Evolutionary conservation across 1,140 invertebrate genomes (phyloP).

Genomic region (Pogonognathellus flavescens): DNA sequence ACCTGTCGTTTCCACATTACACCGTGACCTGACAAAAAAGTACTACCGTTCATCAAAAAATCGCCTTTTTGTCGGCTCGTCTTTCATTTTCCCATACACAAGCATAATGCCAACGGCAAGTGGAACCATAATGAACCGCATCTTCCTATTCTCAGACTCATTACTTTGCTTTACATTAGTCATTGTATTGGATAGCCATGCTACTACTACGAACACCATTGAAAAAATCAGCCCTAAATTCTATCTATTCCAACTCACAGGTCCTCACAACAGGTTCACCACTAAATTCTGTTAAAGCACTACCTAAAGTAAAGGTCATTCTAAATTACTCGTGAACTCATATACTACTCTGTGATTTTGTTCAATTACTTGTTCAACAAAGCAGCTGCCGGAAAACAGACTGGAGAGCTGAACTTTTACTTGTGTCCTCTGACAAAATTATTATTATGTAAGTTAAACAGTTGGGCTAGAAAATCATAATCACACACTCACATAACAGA

Average conservation of each 20-base stretch:
- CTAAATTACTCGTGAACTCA: slow-evolving; percentile 21
- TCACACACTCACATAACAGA: too few relatives aligned
- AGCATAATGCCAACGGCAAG: slow-evolving; percentile 43
- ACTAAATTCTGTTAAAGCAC: not conserved
- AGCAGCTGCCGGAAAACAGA: slow-evolving; percentile 51
- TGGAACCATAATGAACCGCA: slow-evolving; percentile 63
- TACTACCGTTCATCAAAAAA: slow-evolving; percentile 64
- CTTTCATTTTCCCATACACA: slow-evolving; percentile 55
- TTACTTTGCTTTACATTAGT: slow-evolving; percentile 56
- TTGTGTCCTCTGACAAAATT: not conserved
- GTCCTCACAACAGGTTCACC: not conserved
- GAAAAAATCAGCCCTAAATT: slow-evolving; percentile 39
- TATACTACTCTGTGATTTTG: slow-evolving; percentile 40
- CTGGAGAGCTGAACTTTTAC: slow-evolving; percentile 3
- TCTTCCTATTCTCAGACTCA: slow-evolving; percentile 61
- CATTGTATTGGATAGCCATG: slow-evolving; percentile 31
- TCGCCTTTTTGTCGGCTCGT: slow-evolving; percentile 59
- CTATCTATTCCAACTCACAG: slow-evolving; percentile 3
- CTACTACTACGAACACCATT: not conserved
- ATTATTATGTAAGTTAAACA: not conserved
- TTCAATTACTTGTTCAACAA: slow-evolving; percentile 21
- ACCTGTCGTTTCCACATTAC: slow-evolving; percentile 65
- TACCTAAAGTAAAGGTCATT: slow-evolving; percentile 33
- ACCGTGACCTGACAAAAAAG: slow-evolving; percentile 65
- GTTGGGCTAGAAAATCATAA: not conserved